phyloP scores from a whole-genome alignment of 1,140 invertebrate species.

The Stegodyphus dumicola region DNA sequence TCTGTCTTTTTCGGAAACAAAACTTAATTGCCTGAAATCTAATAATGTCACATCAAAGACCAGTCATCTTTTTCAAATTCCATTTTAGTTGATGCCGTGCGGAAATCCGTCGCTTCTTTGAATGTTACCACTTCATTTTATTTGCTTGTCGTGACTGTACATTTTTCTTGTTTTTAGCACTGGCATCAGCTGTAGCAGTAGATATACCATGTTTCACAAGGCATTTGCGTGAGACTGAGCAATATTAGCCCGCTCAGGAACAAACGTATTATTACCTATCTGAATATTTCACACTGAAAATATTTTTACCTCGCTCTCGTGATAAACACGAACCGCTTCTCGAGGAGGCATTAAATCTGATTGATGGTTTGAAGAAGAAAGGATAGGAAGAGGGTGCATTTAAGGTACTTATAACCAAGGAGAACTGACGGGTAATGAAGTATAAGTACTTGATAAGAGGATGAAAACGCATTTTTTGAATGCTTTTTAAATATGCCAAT shows the following conservation, averaged over 20 bases:
- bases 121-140: too few relatives aligned
- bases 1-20: too few relatives aligned
- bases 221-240: neutral
- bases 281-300: slow-evolving; percentile 34
- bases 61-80: too few relatives aligned
- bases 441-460: slow-evolving; percentile 17
- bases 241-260: neutral
- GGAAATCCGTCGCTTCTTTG: too few relatives aligned
- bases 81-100: too few relatives aligned
- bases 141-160: too few relatives aligned
- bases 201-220: neutral
- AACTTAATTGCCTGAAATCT: too few relatives aligned
- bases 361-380: slow-evolving; percentile 3
- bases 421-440: neutral
- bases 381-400: neutral
- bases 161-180: too few relatives aligned
- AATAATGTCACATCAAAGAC: too few relatives aligned
- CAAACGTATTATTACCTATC: slow-evolving; percentile 39
- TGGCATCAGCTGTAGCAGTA: too few relatives aligned
- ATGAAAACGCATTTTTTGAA: neutral
- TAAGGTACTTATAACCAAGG: slow-evolving; percentile 5
- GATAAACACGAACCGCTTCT: neutral
- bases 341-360: slow-evolving; percentile 23
- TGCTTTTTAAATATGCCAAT: too few relatives aligned
- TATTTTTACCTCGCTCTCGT: neutral